Evolutionary conservation across 2,888 invertebrate species (phyloP).

Genomic region (Athalia cordata): DNA sequence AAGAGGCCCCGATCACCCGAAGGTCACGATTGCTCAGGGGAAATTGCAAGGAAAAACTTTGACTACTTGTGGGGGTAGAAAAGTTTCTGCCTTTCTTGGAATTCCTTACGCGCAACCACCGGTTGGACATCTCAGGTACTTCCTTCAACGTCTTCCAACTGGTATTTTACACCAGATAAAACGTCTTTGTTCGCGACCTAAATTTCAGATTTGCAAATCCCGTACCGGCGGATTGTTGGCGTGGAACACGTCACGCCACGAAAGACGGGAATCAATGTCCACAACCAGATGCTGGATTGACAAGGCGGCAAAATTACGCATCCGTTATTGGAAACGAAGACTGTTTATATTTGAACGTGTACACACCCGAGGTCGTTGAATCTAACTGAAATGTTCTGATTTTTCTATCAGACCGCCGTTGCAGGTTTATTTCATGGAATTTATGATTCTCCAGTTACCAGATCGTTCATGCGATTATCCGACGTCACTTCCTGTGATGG

Average conservation of each 20-base stretch:
- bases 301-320: too few species aligned
- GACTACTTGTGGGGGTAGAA: neutral
- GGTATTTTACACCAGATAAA: neutral
- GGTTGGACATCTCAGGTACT: conserved; percentile 18
- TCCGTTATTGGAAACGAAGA: neutral
- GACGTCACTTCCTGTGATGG: neutral
- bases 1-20: neutral
- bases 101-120: conserved; percentile 35
- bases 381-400: neutral
- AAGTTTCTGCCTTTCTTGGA: conserved; percentile 14
- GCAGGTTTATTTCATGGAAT: neutral
- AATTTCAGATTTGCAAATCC: conserved; percentile 8
- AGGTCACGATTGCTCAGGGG: conserved; percentile 23
- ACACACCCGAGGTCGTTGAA: conserved; percentile 13
- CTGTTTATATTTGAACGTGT: conserved; percentile 31
- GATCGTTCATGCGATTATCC: neutral
- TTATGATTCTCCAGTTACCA: neutral
- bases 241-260: conserved; percentile 12
- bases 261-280: neutral
- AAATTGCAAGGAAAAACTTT: conserved; percentile 9
- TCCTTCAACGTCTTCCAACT: neutral
- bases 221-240: conserved; percentile 5
- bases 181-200: neutral
- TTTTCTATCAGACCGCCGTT: neutral
- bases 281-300: neutral